Conservation (phyloP, 2,888 invertebrate genomes). For the Mayetiola destructor region DNA sequence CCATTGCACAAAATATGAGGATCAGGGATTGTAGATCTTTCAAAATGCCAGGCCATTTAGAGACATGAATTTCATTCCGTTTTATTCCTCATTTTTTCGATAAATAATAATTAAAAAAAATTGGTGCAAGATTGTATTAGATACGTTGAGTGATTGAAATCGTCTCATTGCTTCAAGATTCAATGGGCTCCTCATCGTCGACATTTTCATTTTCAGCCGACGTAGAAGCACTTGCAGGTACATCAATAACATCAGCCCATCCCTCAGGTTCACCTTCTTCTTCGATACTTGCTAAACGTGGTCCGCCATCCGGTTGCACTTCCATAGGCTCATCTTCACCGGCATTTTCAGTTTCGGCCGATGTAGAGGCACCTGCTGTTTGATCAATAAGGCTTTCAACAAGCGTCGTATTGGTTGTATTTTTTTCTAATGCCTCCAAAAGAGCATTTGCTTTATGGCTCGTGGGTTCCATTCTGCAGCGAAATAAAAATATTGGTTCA, state of each 20-base stretch:
- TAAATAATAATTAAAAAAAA: no score
- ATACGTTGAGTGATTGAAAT: slow-evolving; percentile 52
- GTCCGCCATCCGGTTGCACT: slow-evolving; percentile 33
- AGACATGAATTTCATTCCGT: no score
- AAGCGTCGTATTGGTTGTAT: slow-evolving; percentile 23
- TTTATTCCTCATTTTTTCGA: no score
- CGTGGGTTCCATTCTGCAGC: slow-evolving; percentile 29
- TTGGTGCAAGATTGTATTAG: no score
- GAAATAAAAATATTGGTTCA: background rate
- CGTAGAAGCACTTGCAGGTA: no score
- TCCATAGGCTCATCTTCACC: slow-evolving; percentile 24
- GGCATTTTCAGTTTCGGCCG: slow-evolving; percentile 27
- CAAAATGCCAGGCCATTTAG: no score
- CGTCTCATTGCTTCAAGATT: slow-evolving; percentile 61
- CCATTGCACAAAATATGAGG: no score
- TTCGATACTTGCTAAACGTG: background rate
- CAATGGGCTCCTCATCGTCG: slow-evolving; percentile 45
- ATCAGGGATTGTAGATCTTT: no score
- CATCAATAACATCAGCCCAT: slow-evolving; percentile 46
- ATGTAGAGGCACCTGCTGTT: slow-evolving; percentile 21
- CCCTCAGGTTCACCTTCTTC: slow-evolving; percentile 44
- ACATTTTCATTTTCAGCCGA: background rate
- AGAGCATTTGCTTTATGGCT: slow-evolving; percentile 29
- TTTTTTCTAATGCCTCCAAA: slow-evolving; percentile 19
- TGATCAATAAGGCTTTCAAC: no score